A percentile compares a stretch with the other conserved stretches of the same genome.
Conservation (phyloP, 1,140 invertebrate species). For the Paramacrobiotus metropolitanus region DNA sequence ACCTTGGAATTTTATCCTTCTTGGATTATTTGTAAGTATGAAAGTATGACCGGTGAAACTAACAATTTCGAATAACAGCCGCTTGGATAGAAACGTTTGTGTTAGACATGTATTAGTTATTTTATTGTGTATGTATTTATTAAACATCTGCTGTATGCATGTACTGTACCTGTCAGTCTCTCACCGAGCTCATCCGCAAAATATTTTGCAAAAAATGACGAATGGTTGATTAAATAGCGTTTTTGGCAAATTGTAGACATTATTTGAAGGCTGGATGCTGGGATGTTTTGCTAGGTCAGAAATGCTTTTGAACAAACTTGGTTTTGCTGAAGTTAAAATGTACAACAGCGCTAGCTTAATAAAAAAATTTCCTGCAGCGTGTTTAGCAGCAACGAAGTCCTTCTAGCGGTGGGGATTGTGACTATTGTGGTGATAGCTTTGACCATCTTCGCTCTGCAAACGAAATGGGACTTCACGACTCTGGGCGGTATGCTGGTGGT, state of each 20-base stretch:
- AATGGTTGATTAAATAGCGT: too few species aligned
- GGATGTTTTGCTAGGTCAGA: slow-evolving; percentile 16
- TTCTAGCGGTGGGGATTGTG: slow-evolving; percentile 56
- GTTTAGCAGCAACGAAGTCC: slow-evolving; percentile 26
- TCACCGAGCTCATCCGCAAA: too few species aligned
- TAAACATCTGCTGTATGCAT: too few species aligned
- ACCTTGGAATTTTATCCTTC: slow-evolving; percentile 68
- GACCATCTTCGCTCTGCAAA: slow-evolving; percentile 78
- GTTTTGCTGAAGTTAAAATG: slow-evolving; percentile 9
- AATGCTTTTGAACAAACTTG: slow-evolving; percentile 6
- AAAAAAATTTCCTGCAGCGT: slow-evolving; percentile 19
- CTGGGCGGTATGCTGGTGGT: slow-evolving; percentile 54
- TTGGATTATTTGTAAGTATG: slow-evolving; percentile 42
- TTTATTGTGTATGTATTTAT: too few species aligned
- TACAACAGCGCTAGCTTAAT: slow-evolving; percentile 12
- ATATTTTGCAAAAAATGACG: too few species aligned
- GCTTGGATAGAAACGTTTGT: background rate
- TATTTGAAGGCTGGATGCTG: slow-evolving; percentile 18
- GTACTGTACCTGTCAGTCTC: too few species aligned
- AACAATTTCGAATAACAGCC: background rate
- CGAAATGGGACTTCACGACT: slow-evolving; percentile 35
- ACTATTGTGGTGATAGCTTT: slow-evolving; percentile 50
- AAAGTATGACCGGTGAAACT: background rate
- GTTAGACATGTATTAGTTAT: too few species aligned
- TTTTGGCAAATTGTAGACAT: too few species aligned